phyloP scores from a whole-genome alignment of 2,797 vertebrate species.

The Urophycis tenuis region DNA sequence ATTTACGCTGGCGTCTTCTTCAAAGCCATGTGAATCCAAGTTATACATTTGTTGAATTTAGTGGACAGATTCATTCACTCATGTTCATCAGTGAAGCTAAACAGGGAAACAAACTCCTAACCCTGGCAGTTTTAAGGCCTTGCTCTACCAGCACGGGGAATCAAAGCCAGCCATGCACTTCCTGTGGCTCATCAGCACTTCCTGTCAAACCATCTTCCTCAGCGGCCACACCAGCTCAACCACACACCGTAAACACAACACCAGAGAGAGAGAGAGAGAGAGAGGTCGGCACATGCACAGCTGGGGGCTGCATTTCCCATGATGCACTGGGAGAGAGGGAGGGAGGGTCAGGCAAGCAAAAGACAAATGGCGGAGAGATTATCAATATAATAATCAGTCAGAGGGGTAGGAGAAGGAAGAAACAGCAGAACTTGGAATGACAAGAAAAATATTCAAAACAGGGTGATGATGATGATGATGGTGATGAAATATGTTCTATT shows the following conservation, averaged over 20 bases:
- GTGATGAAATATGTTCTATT: not conserved
- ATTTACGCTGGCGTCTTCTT: no score
- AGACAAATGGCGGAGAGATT: conserved; percentile 4
- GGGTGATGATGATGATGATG: not conserved
- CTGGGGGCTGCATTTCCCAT: not conserved
- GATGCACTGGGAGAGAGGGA: not conserved
- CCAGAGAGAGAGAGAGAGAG: not conserved
- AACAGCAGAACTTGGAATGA: conserved; percentile 26
- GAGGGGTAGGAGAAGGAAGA: not conserved
- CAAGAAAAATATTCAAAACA: conserved; percentile 51
- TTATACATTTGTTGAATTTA: no score
- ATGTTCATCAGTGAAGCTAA: not conserved
- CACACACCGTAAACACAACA: not conserved
- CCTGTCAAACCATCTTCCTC: not conserved
- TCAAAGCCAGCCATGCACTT: not conserved
- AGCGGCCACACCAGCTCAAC: not conserved
- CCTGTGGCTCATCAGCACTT: not conserved
- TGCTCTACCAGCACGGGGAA: not conserved
- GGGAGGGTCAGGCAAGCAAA: not conserved
- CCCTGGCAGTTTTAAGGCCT: not conserved
- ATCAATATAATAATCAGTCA: conserved; percentile 4
- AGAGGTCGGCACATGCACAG: not conserved
- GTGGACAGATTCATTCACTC: not conserved
- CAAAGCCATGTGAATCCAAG: no score
- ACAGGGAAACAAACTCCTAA: not conserved